Conservation (phyloP, 2,888 invertebrate genomes). For the Brenthis daphne region DNA sequence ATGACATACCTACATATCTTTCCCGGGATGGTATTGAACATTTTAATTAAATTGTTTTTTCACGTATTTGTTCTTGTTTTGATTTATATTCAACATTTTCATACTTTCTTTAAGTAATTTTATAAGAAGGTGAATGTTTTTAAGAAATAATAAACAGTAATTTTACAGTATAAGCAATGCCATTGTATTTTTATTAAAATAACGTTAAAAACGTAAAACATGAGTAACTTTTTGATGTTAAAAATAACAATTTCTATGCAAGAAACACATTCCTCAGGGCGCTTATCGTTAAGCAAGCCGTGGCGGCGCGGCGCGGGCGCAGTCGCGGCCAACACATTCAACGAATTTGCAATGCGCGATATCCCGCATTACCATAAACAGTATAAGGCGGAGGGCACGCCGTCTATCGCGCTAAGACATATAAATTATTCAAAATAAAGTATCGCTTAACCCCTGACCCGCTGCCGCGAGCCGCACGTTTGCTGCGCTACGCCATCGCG, state of each 20-base stretch:
- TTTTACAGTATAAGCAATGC: no score
- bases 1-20: slow-evolving; percentile 63
- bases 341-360: slow-evolving; percentile 82
- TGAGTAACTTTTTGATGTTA: slow-evolving; percentile 55
- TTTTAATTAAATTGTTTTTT: slow-evolving; percentile 67
- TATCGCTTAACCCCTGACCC: slow-evolving; percentile 81
- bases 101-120: slow-evolving; percentile 1
- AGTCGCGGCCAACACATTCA: slow-evolving; percentile 64
- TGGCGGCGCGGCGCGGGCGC: slow-evolving; percentile 49
- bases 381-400: slow-evolving; percentile 78
- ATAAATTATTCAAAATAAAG: slow-evolving; percentile 83
- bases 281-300: slow-evolving; percentile 66
- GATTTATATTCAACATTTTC: slow-evolving; percentile 49
- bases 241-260: slow-evolving; percentile 58
- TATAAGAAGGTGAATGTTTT: not conserved
- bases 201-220: slow-evolving; percentile 1
- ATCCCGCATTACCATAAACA: slow-evolving; percentile 81
- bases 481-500: slow-evolving; percentile 38
- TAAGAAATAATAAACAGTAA: no score
- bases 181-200: no score
- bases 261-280: slow-evolving; percentile 61
- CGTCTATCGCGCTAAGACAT: slow-evolving; percentile 80
- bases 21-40: slow-evolving; percentile 59
- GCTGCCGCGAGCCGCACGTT: slow-evolving; percentile 52
- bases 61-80: slow-evolving; percentile 66